Evolutionary conservation across 1,140 invertebrate genomes (phyloP), one percentile per base, ranked within the genome.

Genomic region (Elysia chlorotica): DNA sequence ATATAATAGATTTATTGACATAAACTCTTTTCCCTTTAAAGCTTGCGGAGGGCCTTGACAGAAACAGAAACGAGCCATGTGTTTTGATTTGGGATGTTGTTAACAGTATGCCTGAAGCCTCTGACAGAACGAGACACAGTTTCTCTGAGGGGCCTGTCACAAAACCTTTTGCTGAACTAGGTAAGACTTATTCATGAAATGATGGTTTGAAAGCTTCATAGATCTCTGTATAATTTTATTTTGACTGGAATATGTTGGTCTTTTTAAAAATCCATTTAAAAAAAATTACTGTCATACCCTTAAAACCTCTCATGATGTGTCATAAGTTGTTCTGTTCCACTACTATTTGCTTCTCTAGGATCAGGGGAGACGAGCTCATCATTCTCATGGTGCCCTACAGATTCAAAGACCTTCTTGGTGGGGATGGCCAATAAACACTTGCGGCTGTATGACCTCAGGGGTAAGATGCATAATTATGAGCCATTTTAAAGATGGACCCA

Each of bases 381-480:
- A 25, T 87, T 97, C 31, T 90, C 92, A 68, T 98, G 96, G 96
- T 93, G 96, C 74, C 90, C 91, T 56, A 91, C 91, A 70, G 90
- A 93, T 70, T 88, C 91, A 1, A 91, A 92, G 76, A 91, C 92
- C 25, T 88, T 98, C 4, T 91, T 95, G 10, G 91, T 93, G 30
- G 95, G 95, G 14, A 93, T 96, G 89, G 97, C 95, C 87, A 92
- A 93, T 74, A 97, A 96, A 80, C 91, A 93, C 78, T 91, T 98
- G 5, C 94, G 94, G 88, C 90, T 98, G n/a, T 93, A 94, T 85
- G 96, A 98, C 87, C 89, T 97, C 0, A 90, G 95, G 92, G 95
- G 95, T 96, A 88, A 80, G 69, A 41, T 30, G 28, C n/a, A n/a
- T n/a, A n/a, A n/a, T n/a, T n/a, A n/a, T n/a, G n/a, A n/a, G n/a